These are phyloP conservation scores for Elysia chlorotica DNA, from an alignment of 1,140 invertebrate genomes.

Conservation along the genomic window DNA sequence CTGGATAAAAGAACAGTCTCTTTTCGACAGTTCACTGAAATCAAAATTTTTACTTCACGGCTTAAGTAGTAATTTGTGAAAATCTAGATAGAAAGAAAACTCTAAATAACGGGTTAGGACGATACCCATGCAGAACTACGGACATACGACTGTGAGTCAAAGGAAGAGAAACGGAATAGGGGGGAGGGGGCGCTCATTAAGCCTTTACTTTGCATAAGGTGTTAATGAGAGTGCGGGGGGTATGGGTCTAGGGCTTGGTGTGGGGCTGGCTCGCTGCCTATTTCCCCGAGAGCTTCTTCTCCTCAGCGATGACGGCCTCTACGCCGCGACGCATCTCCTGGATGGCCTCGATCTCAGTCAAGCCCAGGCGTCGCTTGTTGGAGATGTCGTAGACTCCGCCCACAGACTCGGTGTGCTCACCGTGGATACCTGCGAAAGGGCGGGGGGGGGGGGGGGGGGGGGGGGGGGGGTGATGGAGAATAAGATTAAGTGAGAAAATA, in stretches of 20 bases:
- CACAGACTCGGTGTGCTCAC: constrained; percentile 85
- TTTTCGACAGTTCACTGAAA: no score
- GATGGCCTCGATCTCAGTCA: constrained; percentile 51
- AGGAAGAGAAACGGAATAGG: no score
- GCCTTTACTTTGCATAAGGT: no score
- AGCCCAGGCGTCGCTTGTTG: constrained; percentile 52
- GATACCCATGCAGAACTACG: no score
- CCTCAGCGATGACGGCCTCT: constrained; percentile 71
- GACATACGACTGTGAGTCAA: no score
- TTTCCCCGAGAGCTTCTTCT: constrained; percentile 84
- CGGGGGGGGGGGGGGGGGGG: background rate
- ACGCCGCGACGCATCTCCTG: constrained; percentile 51
- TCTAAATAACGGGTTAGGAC: no score
- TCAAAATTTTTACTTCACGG: no score
- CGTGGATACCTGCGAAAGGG: constrained; percentile 86
- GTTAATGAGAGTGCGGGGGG: no score
- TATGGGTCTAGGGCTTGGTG: background rate
- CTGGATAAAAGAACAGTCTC: no score
- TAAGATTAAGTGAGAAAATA: background rate
- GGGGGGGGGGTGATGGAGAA: background rate
- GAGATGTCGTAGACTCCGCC: constrained; percentile 57
- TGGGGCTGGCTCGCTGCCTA: constrained; percentile 64
- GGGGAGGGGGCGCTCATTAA: no score
- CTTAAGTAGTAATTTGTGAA: no score
- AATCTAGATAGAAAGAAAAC: no score